Conservation (phyloP, 2,797 vertebrate species). For the Acrocephalus scirpaceus region DNA sequence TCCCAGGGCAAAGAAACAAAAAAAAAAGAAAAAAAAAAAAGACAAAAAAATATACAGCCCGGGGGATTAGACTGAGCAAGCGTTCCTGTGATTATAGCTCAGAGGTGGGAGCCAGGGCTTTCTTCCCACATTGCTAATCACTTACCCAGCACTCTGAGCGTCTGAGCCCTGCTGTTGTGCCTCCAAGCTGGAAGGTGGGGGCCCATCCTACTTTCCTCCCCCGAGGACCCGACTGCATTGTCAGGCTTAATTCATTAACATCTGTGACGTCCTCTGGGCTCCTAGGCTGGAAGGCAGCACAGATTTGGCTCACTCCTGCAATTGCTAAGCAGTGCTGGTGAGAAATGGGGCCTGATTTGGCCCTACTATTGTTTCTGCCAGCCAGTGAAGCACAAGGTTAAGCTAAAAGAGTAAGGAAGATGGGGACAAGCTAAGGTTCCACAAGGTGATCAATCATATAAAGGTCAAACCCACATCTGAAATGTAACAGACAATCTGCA, state of each 20-base stretch:
- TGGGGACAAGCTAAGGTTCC: not conserved
- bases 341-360: not conserved
- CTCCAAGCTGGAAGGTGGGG: conserved; percentile 42
- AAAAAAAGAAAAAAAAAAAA: not conserved
- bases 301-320: not conserved
- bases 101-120: conserved; percentile 26
- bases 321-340: not conserved
- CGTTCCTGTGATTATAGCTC: conserved; percentile 24
- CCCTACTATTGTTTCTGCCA: not conserved
- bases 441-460: not conserved
- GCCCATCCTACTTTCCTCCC: conserved; percentile 54
- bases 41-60: not conserved
- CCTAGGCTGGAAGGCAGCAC: not conserved
- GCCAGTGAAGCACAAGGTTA: not conserved
- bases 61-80: conserved; percentile 2
- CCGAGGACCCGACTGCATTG: conserved; percentile 11
- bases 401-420: not conserved
- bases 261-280: not conserved
- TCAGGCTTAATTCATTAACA: conserved; percentile 54
- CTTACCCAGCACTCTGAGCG: conserved; percentile 38
- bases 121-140: conserved; percentile 45
- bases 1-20: not conserved
- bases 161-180: conserved; percentile 26
- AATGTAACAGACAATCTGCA: not conserved
- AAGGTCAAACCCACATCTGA: conserved; percentile 13